phyloP scores from a whole-genome alignment of 2,113 vertebrate genomes.

The Sylvietta virens region DNA sequence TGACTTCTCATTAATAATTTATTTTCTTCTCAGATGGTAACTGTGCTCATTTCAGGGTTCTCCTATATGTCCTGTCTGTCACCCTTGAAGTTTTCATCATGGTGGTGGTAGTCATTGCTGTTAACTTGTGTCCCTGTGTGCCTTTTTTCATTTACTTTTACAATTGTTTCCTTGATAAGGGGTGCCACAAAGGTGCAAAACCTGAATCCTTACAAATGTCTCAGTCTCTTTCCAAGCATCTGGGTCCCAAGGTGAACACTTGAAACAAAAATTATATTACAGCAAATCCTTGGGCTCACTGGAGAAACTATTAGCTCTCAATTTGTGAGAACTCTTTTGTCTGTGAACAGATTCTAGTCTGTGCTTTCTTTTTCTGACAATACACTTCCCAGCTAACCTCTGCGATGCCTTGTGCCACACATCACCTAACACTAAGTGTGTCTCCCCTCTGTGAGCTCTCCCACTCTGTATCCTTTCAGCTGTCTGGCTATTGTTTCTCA shows the following conservation, averaged over 20 bases:
- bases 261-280: conserved; percentile 45
- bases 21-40: not conserved
- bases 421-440: not conserved
- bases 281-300: conserved; percentile 7
- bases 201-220: conserved; percentile 25
- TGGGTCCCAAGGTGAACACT: conserved; percentile 37
- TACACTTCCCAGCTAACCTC: not conserved
- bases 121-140: conserved; percentile 6
- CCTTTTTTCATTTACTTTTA: conserved; percentile 48
- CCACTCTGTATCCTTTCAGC: not conserved
- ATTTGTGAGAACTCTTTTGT: conserved; percentile 40
- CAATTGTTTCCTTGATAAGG: conserved; percentile 36
- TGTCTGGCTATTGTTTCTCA: not conserved
- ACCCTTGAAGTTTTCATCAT: not conserved
- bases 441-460: not conserved
- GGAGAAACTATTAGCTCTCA: conserved; percentile 39
- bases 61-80: not conserved
- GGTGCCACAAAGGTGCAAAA: conserved; percentile 12
- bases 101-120: not conserved
- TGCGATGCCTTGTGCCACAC: not conserved
- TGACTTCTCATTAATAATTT: not conserved
- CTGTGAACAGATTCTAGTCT: not conserved
- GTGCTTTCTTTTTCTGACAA: conserved; percentile 10
- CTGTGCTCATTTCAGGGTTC: not conserved
- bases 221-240: conserved; percentile 1